phyloP scores from a whole-genome alignment of 2,113 vertebrate genomes.

The Pseudopipra pipra region DNA sequence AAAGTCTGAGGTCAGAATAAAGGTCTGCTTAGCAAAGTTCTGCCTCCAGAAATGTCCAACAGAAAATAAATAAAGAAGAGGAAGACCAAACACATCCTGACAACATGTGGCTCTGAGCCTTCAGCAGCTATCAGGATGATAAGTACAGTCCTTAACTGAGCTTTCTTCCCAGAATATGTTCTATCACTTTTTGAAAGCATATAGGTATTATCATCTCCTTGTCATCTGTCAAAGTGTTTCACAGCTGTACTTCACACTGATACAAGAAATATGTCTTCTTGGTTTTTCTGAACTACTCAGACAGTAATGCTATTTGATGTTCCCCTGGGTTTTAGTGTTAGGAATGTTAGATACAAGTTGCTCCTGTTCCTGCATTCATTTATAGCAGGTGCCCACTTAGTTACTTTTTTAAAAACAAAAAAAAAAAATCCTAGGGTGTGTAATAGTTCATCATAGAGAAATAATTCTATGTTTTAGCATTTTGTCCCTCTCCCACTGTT shows the following conservation, averaged over 20 bases:
- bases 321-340: not conserved
- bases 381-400: not conserved
- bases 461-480: not conserved
- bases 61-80: not conserved
- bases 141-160: not conserved
- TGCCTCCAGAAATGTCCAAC: not conserved
- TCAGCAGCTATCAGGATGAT: not conserved
- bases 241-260: not conserved
- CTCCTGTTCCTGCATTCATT: not conserved
- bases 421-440: not conserved
- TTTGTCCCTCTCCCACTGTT: not conserved
- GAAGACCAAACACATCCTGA: not conserved
- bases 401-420: not conserved
- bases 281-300: not conserved
- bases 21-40: not conserved
- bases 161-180: not conserved
- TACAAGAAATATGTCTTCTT: not conserved
- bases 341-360: not conserved
- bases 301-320: not conserved
- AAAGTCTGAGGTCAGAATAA: not conserved
- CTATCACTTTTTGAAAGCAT: not conserved
- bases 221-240: not conserved
- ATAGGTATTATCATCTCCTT: not conserved
- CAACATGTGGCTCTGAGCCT: not conserved
- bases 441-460: not conserved